phyloP scores from a whole-genome alignment of 2,797 vertebrate species.

The Tokudaia tokunoshimensis region DNA sequence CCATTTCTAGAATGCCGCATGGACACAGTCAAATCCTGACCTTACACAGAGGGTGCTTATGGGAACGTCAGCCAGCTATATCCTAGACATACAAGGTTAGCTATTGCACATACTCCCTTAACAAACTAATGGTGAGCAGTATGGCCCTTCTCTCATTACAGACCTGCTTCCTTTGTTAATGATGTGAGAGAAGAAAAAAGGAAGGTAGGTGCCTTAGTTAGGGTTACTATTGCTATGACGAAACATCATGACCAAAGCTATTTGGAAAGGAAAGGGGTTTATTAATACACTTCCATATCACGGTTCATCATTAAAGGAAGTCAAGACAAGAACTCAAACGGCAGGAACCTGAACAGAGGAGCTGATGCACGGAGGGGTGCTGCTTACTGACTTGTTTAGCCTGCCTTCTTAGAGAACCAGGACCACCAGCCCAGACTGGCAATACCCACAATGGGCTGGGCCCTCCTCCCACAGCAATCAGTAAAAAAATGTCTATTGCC shows the following conservation, averaged over 20 bases:
- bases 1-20: conserved; percentile 23
- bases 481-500: too few relatives aligned
- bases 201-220: neutral
- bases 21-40: neutral
- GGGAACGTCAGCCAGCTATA: neutral
- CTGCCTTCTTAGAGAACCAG: neutral
- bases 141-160: neutral
- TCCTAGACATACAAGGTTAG: conserved; percentile 5
- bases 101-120: neutral
- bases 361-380: neutral
- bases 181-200: neutral
- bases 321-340: neutral
- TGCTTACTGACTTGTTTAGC: neutral
- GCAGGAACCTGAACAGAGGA: neutral
- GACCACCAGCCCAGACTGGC: neutral
- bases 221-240: neutral
- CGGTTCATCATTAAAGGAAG: neutral
- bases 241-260: neutral
- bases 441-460: too few relatives aligned
- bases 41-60: neutral
- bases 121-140: neutral
- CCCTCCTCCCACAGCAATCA: too few relatives aligned
- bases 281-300: neutral
- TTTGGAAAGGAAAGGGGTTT: neutral
- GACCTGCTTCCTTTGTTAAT: conserved; percentile 55